Base-by-base conservation (phyloP, 2,888 invertebrate species). In the Formica aserva region DNA sequence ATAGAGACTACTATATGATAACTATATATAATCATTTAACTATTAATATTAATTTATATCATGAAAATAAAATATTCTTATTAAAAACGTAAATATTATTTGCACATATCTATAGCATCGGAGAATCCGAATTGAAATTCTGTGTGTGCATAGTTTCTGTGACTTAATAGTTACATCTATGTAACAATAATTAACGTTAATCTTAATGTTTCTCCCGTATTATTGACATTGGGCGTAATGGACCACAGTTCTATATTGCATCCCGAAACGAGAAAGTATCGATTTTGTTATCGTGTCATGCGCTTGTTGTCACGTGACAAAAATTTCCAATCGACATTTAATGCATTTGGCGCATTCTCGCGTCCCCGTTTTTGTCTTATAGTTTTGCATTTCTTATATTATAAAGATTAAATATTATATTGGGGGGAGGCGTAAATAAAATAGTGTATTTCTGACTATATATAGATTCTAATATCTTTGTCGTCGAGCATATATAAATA, bases 401-500 rank as follows among this genome's bases (percentile, higher is more conserved):
- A 1, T 45, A 67, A 55, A 29, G 45, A 71, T 71, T 52, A 71
- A 71, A 35, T 52, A 55, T 35, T 32, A 35, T 8, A 69, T 69
- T 32, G 13, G 13, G 52, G 2, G 52, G n/a, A 52, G n/a, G 15
- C 55, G 55, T 55, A 71, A 71, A 71, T 71, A 71, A 71, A 71
- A 71, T 71, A 71, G 35, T 69, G 22, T 71, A 52, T 52, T 48
- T 71, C 71, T 55, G 71, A 55, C n/a, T 52, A 52, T 48, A 71
- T 71, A 55, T 71, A 71, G 32, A 32, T 52, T 69, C 69, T 69
- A 69, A 26, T 45, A 66, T 66, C 52, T 69, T 52, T 69, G 29
- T 69, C 69, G n/a, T 32, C n/a, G 13, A 32, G 38, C 35, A 69
- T 35, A 35, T 35, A 35, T 82, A 84, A 84, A 75, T 72, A 87